Evolutionary conservation across 1,140 invertebrate species (phyloP), one percentile per base, ranked within the genome.

Genomic region (Drosophila funebris): DNA sequence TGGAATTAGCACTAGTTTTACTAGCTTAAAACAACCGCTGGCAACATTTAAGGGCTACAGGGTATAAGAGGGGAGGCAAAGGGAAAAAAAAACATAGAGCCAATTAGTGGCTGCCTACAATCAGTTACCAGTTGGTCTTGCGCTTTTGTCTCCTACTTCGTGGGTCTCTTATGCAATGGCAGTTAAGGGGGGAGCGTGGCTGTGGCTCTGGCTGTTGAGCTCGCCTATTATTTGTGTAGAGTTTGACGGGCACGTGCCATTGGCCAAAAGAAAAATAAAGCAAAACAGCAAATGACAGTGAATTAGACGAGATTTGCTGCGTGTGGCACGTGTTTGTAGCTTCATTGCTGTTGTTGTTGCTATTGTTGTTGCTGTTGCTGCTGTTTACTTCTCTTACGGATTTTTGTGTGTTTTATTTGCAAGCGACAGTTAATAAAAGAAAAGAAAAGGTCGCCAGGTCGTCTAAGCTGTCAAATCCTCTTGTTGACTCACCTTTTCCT

Each of bases 91-190:
- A n/a, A 31, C 13, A 44, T n/a, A n/a, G 3, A 75, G 78, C 62
- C 74, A 85, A 85, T 85, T 85, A 85, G 79, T 57, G 60, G 33
- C 48, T 44, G 57, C 36, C 62, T 62, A 75, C 69, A 85, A 74
- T 56, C 70, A 72, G 64, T 61, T 43, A 39, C 53, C 61, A 71
- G 64, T 73, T 60, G 63, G 43, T 41, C 33, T 61, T 37, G n/a
- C 29, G 60, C 41, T 56, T 29, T 31, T 37, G 9, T 22, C 41
- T 48, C 18, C 48, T 11, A 2, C 9, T 31, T 27, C 29, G n/a
- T 14, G 18, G 22, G 4, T 24, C 14, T 31, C 14, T 7, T 18
- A 8, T 44, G 1, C n/a, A n/a, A n/a, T n/a, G n/a, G n/a, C n/a
- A 1, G 18, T 44, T 0, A 6, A 22, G 11, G 24, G 3, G 16